phyloP scores from a whole-genome alignment of 2,888 invertebrate species.

The Flexamia atlantica region DNA sequence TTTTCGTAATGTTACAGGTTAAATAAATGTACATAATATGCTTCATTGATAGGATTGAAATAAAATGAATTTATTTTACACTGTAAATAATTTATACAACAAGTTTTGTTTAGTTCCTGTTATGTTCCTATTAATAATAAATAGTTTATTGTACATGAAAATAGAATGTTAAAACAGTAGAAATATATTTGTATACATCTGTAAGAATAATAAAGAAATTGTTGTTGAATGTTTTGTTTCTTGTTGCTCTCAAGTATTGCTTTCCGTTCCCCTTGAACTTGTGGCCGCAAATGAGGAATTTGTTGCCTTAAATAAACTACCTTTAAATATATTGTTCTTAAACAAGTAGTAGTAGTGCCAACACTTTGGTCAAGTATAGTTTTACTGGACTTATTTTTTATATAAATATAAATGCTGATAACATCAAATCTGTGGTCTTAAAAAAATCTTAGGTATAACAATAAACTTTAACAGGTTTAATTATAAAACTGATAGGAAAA shows the following conservation, averaged over 20 bases:
- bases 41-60: neutral
- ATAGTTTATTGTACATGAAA: neutral
- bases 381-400: no score
- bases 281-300: no score
- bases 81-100: constrained; percentile 16
- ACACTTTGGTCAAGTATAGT: no score
- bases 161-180: constrained; percentile 5
- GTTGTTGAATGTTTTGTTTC: constrained; percentile 16
- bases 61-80: neutral
- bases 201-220: constrained; percentile 33
- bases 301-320: no score
- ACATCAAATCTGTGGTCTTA: no score
- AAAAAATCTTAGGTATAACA: no score
- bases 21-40: constrained; percentile 15
- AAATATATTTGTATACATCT: constrained; percentile 34
- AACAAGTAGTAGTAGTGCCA: no score
- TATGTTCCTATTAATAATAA: constrained; percentile 33
- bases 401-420: no score
- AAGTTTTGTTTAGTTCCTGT: constrained; percentile 6
- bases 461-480: no score
- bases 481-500: no score
- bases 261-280: neutral
- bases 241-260: neutral
- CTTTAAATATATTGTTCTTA: no score
- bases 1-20: neutral